These are phyloP conservation scores for Anneissia japonica DNA, from an alignment of 35 echinoderm and acorn worm species.

Conservation along the genomic window DNA sequence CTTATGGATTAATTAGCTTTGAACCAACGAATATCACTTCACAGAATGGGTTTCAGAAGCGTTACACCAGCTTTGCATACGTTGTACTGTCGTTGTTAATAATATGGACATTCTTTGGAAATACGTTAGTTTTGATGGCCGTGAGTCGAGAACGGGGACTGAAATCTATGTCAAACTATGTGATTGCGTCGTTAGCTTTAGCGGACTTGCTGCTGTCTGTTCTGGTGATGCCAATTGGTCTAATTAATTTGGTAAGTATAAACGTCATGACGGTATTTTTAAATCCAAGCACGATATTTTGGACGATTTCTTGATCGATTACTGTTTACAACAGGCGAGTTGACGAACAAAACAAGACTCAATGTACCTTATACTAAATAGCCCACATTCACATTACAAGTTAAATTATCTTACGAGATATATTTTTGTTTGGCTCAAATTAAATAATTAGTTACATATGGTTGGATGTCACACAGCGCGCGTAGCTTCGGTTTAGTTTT, in stretches of 20 bases:
- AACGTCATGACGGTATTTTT: too few relatives aligned
- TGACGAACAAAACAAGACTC: too few relatives aligned
- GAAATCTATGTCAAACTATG: slow-evolving; percentile 99
- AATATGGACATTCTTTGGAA: slow-evolving; percentile 90
- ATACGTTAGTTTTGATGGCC: slow-evolving; percentile 87
- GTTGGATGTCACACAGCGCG: too few relatives aligned
- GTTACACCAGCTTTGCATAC: slow-evolving; percentile 23
- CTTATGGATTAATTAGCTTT: background rate
- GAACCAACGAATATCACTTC: background rate
- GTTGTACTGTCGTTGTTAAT: slow-evolving; percentile 62
- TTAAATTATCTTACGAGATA: too few relatives aligned
- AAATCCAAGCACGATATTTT: too few relatives aligned
- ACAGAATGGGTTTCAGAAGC: background rate
- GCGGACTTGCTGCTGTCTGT: slow-evolving; percentile 77
- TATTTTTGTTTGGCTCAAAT: too few relatives aligned
- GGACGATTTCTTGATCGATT: too few relatives aligned
- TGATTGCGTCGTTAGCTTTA: slow-evolving; percentile 80
- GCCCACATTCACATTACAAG: too few relatives aligned
- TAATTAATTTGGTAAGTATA: slow-evolving; percentile 72
- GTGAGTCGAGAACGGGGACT: slow-evolving; percentile 78
- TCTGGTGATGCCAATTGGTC: slow-evolving; percentile 78
- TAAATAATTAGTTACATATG: too few relatives aligned
- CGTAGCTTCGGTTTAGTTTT: too few relatives aligned
- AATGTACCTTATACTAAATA: too few relatives aligned
- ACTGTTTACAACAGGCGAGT: too few relatives aligned